Base-by-base conservation (phyloP, 1,140 invertebrate species). In the Paralvinella palmiformis region DNA sequence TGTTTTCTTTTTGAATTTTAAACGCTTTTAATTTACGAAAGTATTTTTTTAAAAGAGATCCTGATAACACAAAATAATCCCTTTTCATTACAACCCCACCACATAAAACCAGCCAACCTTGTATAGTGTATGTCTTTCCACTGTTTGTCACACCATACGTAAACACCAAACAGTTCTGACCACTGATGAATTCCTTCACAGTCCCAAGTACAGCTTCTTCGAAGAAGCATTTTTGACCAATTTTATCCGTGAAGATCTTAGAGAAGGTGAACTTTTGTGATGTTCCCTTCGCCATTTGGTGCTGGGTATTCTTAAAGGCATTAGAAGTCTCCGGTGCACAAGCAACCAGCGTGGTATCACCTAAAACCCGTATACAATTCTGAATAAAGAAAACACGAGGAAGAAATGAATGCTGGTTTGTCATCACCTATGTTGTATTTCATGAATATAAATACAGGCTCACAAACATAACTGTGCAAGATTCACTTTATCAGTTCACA, bases 61-160 rank as follows among this genome's bases (percentile, higher is more conserved):
- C n/a, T n/a, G n/a, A n/a, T n/a, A n/a, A n/a, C n/a, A n/a, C n/a
- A n/a, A n/a, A n/a, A n/a, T n/a, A n/a, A n/a, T n/a, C n/a, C n/a
- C n/a, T n/a, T n/a, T n/a, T n/a, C n/a, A n/a, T n/a, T n/a, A n/a
- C n/a, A n/a, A n/a, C n/a, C n/a, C n/a, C n/a, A n/a, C n/a, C n/a
- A n/a, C n/a, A n/a, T n/a, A n/a, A n/a, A n/a, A n/a, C n/a, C n/a
- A n/a, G n/a, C n/a, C n/a, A n/a, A 85, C 85, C 85, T 76, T 92
- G 87, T 50, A 95, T 85, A 0, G 92, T 95, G 71, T 86, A 93
- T 0, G 92, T 94, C 79, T 95, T 96, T 0, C 93, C 92, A 20
- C 86, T 86, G 75, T 86, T 88, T n/a, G 88, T 88, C 1, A 89
- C 88, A 72, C 92, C 92, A 83, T 94, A 94, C 3, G 89, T 87